Base-by-base conservation (phyloP, 1,140 invertebrate genomes). In the Trichoplusia ni region DNA sequence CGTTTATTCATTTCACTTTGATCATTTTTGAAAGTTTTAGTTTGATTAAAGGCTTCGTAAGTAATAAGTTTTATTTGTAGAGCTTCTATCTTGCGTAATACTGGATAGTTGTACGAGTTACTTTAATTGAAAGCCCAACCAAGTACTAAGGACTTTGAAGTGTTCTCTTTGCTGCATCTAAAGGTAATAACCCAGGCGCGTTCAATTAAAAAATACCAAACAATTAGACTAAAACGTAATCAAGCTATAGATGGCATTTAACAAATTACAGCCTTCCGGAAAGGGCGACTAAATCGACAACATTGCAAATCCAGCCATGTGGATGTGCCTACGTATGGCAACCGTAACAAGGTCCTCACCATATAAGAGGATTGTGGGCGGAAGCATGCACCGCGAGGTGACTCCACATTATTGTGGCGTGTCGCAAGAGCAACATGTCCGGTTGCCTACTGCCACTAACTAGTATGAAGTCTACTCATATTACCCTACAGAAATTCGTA, bases 311-410 rank as follows among this genome's bases (percentile, higher is more conserved):
- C 38, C 25, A 61, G 44, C 60, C 11, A 16, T 68, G 66, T 72
- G 66, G 49, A 73, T 72, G 70, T 79, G 72, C 75, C 81, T 77
- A 81, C 73, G 67, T 75, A 67, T 46, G 44, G 72, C 42, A 66
- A 73, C 11, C 59, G 73, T 72, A 78, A 81, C 79, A 78, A 84
- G 80, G 79, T 68, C 73, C 73, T 64, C 58, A 67, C 84, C 82
- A 64, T 84, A 79, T 81, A 79, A 11, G 71, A 67, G 29, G n/a
- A 6, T 40, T 14, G 83, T 87, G 79, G 83, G 84, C 78, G 81
- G 80, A 83, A 81, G 71, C 67, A 66, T 75, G 72, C 74, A 54
- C 69, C 69, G 63, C 71, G 49, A 60, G 58, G 37, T 62, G 51
- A 25, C 47, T 35, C 47, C 33, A 69, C 59, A 61, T 38, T 46